Evolutionary conservation across 2,888 invertebrate species (phyloP).

Genomic region (Xestia sexstrigata): DNA sequence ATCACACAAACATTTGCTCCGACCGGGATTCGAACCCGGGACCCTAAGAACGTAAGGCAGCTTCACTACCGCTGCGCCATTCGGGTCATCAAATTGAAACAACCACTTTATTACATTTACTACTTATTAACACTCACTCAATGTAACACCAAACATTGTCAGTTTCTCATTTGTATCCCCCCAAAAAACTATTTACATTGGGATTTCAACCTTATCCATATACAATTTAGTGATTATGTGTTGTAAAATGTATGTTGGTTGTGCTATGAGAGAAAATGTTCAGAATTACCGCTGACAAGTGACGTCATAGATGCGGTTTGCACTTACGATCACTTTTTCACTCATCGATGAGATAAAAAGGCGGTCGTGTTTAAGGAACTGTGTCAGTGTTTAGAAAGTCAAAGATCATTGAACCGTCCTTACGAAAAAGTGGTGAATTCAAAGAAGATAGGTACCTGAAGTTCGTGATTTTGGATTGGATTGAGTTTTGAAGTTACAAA

Average conservation of each 20-base stretch:
- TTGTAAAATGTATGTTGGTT: constrained; percentile 1
- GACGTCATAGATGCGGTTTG: constrained; percentile 55
- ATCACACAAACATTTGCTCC: too few relatives aligned
- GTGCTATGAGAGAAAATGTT: constrained; percentile 45
- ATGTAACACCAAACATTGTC: constrained; percentile 35
- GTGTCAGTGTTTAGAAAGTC: constrained; percentile 23
- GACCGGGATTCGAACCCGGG: too few relatives aligned
- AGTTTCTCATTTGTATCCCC: background rate
- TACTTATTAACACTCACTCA: constrained; percentile 39
- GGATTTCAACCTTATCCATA: background rate
- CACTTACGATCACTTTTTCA: constrained; percentile 42
- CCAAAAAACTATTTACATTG: background rate
- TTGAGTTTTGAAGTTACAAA: too few relatives aligned
- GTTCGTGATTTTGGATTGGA: background rate
- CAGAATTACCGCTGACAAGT: constrained; percentile 46
- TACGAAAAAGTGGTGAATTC: background rate
- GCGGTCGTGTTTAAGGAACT: background rate
- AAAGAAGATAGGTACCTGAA: background rate
- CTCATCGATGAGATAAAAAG: constrained; percentile 41
- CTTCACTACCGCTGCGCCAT: too few relatives aligned
- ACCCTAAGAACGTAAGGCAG: too few relatives aligned
- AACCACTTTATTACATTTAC: constrained; percentile 34
- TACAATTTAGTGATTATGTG: fast-evolving
- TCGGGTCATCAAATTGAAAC: too few relatives aligned
- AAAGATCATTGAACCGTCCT: background rate